Evolutionary conservation across 2,797 vertebrate genomes (phyloP).

Genomic region (Premnoplex brunnescens): DNA sequence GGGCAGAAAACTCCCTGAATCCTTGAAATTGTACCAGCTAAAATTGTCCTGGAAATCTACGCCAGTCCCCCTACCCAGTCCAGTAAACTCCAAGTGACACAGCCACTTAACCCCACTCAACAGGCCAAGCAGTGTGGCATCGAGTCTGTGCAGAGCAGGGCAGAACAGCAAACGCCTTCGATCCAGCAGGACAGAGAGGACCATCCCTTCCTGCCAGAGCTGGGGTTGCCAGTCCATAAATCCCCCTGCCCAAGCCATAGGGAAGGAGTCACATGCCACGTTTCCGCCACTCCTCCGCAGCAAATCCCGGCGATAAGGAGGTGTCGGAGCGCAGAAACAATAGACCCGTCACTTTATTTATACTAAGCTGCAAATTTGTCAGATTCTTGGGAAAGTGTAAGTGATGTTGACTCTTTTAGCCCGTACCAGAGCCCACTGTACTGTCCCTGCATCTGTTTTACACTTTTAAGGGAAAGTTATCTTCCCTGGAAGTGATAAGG

Average conservation of each 20-base stretch:
- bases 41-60: background rate
- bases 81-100: background rate
- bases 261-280: slow-evolving; percentile 75
- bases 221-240: background rate
- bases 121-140: background rate
- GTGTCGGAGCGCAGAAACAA: slow-evolving; percentile 86
- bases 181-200: background rate
- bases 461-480: slow-evolving; percentile 72
- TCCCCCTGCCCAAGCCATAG: background rate
- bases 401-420: slow-evolving; percentile 59
- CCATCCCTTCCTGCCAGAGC: background rate
- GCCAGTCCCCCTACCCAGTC: background rate
- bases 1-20: background rate
- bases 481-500: slow-evolving; percentile 50
- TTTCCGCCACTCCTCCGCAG: slow-evolving; percentile 66
- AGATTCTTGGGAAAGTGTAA: slow-evolving; percentile 80
- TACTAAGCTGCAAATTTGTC: slow-evolving; percentile 74
- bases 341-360: slow-evolving; percentile 75
- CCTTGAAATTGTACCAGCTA: background rate
- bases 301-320: slow-evolving; percentile 83
- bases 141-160: background rate
- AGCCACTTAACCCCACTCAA: rapidly evolving
- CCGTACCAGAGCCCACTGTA: background rate
- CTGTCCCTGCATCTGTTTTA: slow-evolving; percentile 28
- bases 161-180: background rate